A percentile compares a stretch with the other conserved stretches of the same genome.
Evolutionary conservation across 2,113 vertebrate species (phyloP).

Genomic region (Chionis minor): DNA sequence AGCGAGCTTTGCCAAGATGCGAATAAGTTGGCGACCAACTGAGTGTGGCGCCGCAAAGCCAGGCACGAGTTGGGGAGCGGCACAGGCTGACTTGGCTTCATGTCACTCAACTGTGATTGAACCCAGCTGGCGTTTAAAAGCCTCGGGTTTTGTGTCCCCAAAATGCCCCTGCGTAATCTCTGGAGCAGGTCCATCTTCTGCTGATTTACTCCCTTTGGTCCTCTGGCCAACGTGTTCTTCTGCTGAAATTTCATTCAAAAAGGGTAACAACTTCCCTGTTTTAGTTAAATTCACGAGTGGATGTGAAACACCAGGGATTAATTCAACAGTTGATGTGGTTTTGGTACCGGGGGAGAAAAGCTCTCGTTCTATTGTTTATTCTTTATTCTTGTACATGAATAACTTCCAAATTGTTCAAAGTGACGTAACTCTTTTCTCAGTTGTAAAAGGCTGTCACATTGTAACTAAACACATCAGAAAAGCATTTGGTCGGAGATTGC

Average conservation of each 20-base stretch:
- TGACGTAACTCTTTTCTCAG: not conserved
- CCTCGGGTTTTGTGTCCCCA: not conserved
- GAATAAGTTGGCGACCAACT: rapidly evolving
- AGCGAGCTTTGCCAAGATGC: not conserved
- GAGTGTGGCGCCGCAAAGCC: not conserved
- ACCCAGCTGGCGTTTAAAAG: not conserved
- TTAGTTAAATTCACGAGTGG: not conserved
- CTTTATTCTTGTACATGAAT: not conserved
- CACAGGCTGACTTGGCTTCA: not conserved
- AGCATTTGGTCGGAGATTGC: conserved; percentile 20
- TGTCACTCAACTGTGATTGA: not conserved
- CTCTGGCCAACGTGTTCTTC: not conserved
- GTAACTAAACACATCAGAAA: not conserved
- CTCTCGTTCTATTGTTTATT: conserved; percentile 18
- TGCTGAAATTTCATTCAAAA: not conserved
- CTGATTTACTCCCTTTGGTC: not conserved
- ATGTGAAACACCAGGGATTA: conserved; percentile 10
- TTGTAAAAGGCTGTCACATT: conserved; percentile 3
- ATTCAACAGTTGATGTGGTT: not conserved
- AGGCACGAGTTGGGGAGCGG: not conserved
- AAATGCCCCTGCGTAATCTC: not conserved
- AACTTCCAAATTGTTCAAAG: not conserved
- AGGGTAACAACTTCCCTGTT: not conserved
- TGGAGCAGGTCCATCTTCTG: not conserved
- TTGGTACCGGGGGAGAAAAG: not conserved